These are phyloP conservation scores for Diadema setosum DNA, from an alignment of 35 echinoderm and acorn worm genomes.

Conservation along the genomic window DNA sequence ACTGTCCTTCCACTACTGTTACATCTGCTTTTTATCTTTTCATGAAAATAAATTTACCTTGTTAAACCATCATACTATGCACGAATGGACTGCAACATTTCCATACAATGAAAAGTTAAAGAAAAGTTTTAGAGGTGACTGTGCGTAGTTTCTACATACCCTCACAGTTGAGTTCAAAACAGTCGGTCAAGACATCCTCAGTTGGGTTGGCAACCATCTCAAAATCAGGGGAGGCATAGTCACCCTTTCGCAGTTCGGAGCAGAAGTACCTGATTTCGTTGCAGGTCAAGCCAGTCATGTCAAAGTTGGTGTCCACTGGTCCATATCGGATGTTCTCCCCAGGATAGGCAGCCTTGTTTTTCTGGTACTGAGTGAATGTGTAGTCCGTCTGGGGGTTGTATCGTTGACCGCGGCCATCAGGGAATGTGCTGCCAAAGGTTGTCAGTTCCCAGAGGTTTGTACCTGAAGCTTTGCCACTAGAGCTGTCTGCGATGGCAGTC, in stretches of 20 bases:
- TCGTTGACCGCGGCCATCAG: constrained; percentile 50
- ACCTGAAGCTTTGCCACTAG: constrained; percentile 64
- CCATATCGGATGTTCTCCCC: constrained; percentile 70
- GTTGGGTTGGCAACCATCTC: constrained; percentile 53
- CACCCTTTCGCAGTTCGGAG: constrained; percentile 73
- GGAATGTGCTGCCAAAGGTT: constrained; percentile 43
- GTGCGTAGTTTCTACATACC: no score
- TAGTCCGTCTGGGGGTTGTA: constrained; percentile 23
- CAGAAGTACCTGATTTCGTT: constrained; percentile 81
- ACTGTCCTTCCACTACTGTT: no score
- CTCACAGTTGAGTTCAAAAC: constrained; percentile 58
- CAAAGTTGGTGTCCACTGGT: constrained; percentile 66
- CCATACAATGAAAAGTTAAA: no score
- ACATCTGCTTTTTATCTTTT: no score
- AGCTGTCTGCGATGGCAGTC: constrained; percentile 45
- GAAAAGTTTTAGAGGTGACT: no score
- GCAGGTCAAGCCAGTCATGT: constrained; percentile 85
- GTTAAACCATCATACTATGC: no score
- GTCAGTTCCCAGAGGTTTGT: constrained; percentile 80
- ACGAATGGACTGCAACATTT: no score
- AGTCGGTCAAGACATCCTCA: constrained; percentile 29
- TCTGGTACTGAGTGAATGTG: constrained; percentile 47
- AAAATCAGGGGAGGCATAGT: constrained; percentile 62
- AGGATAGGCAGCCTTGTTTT: constrained; percentile 57
- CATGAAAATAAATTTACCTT: no score